phyloP scores from a whole-genome alignment of 1,140 invertebrate species.

The Bombus cullumanus region DNA sequence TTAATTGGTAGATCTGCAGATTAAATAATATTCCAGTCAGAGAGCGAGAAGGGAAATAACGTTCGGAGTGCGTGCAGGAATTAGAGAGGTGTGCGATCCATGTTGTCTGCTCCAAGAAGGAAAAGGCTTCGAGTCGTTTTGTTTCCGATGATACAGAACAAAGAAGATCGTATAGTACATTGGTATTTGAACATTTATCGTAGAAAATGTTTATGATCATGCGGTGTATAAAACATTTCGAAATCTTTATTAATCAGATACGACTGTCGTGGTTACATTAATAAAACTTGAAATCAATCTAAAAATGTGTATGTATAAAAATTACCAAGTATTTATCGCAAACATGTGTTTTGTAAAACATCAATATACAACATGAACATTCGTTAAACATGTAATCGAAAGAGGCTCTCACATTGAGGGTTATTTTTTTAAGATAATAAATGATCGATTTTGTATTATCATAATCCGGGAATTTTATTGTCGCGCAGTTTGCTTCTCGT shows the following conservation, averaged over 20 bases:
- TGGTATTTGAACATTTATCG: neutral
- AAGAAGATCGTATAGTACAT: neutral
- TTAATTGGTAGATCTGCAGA: constrained; percentile 56
- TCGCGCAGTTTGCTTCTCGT: neutral
- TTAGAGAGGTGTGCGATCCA: neutral
- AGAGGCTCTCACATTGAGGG: too few species aligned
- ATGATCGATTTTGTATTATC: neutral
- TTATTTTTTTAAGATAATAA: neutral
- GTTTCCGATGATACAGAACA: neutral
- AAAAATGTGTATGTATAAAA: neutral
- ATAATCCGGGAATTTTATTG: too few species aligned
- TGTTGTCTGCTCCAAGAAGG: neutral
- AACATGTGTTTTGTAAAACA: neutral
- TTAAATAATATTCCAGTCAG: constrained; percentile 54
- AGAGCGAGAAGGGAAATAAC: neutral
- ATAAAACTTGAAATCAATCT: neutral
- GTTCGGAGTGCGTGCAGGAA: neutral
- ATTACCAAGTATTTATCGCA: neutral
- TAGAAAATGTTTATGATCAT: too few species aligned
- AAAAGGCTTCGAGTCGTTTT: neutral
- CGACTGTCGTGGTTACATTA: neutral
- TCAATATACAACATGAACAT: too few species aligned
- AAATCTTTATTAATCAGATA: neutral
- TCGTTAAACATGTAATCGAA: too few species aligned
- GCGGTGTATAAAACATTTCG: neutral